These are phyloP conservation scores for Orycteropus afer DNA, from an alignment of 2,113 vertebrate species.

Conservation along the genomic window DNA sequence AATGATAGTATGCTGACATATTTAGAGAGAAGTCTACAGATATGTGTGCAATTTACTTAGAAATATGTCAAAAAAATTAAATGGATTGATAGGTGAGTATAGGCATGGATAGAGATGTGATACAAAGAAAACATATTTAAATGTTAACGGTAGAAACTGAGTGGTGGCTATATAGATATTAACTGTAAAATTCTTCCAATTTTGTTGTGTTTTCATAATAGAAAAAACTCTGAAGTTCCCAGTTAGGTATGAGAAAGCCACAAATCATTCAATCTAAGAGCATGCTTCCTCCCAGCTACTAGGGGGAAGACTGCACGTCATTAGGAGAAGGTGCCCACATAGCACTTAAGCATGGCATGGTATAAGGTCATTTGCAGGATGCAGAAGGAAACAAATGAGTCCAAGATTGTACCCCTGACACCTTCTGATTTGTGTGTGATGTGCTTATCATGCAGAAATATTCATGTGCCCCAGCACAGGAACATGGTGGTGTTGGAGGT, in stretches of 20 bases:
- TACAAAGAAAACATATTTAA: not conserved
- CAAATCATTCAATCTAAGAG: not conserved
- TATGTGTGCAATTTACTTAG: not conserved
- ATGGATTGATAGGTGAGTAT: not conserved
- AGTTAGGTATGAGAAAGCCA: not conserved
- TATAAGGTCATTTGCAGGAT: rapidly evolving
- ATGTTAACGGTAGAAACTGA: not conserved
- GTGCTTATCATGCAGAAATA: not conserved
- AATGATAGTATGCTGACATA: not conserved
- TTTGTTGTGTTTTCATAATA: not conserved
- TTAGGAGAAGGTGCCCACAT: not conserved
- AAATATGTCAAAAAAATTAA: not conserved
- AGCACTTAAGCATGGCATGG: not conserved
- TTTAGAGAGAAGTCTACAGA: not conserved
- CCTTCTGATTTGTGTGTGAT: not conserved
- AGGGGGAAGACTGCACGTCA: not conserved
- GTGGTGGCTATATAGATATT: not conserved
- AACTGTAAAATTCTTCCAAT: not conserved
- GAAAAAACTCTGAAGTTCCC: not conserved
- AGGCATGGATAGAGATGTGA: not conserved
- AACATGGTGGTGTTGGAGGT: no score
- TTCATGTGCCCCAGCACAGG: not conserved
- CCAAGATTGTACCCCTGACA: not conserved
- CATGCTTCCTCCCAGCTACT: not conserved
- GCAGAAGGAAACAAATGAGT: not conserved